Percentiles rank a stretch among this genome's conserved stretches.
These are phyloP conservation scores for Psophia crepitans DNA, from an alignment of 2,113 vertebrate genomes.

Conservation along the genomic window DNA sequence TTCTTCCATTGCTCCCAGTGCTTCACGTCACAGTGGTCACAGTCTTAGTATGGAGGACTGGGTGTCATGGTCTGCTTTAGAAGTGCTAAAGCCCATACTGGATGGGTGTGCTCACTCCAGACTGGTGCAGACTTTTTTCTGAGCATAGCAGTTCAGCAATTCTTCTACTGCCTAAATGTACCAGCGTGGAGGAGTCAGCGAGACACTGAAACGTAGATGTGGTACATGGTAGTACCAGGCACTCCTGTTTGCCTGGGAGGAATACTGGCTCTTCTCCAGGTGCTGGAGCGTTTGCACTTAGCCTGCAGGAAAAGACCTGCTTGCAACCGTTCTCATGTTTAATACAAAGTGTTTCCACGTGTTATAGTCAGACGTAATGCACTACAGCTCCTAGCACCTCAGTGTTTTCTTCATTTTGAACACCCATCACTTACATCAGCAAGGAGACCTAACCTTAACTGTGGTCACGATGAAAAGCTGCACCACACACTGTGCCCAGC, in stretches of 20 bases:
- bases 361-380: neutral
- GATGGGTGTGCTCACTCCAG: neutral
- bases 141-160: neutral
- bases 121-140: neutral
- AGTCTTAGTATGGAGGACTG: neutral
- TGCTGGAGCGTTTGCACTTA: neutral
- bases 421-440: too few relatives aligned
- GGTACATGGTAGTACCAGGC: neutral
- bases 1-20: neutral
- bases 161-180: neutral
- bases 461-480: neutral
- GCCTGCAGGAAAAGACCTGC: neutral
- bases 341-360: accelerated
- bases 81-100: neutral
- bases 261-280: neutral
- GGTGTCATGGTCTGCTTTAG: neutral
- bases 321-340: neutral
- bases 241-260: neutral
- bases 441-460: neutral
- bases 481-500: accelerated
- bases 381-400: neutral
- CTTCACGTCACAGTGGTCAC: neutral
- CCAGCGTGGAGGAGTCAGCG: neutral
- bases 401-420: neutral
- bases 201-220: neutral